Conservation (phyloP, 1,140 invertebrate species). For the Pinna nobilis region DNA sequence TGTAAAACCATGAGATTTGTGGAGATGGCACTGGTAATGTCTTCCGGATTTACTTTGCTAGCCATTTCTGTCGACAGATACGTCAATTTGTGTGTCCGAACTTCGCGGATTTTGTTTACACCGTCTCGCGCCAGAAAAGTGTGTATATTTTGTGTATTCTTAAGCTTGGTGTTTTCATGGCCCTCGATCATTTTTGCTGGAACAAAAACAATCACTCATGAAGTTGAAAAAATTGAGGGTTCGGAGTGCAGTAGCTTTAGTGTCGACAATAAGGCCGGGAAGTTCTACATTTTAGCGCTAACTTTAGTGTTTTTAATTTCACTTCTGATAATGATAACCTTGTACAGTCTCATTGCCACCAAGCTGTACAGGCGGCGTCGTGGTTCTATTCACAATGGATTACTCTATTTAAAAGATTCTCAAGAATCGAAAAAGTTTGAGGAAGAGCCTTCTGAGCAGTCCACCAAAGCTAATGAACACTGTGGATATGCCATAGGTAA, state of each 20-base stretch:
- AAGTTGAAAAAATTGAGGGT: constrained; percentile 9
- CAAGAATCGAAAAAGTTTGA: constrained; percentile 27
- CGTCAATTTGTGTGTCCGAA: constrained; percentile 51
- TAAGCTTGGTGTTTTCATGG: constrained; percentile 32
- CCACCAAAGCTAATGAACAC: constrained; percentile 31
- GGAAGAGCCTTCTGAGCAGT: not conserved
- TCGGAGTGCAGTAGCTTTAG: constrained; percentile 27
- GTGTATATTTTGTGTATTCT: constrained; percentile 35
- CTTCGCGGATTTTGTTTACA: constrained; percentile 45
- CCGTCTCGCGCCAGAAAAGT: constrained; percentile 46
- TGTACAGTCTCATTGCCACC: constrained; percentile 47
- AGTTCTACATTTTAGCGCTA: constrained; percentile 40
- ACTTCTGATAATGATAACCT: constrained; percentile 45
- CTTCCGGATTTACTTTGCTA: constrained; percentile 59
- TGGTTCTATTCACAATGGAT: constrained; percentile 19
- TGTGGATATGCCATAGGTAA: constrained; percentile 39
- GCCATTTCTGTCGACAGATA: constrained; percentile 62
- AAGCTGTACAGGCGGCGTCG: constrained; percentile 36
- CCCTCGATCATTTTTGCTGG: constrained; percentile 46
- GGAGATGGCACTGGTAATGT: constrained; percentile 47
- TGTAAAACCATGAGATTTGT: constrained; percentile 59
- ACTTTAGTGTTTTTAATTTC: constrained; percentile 41
- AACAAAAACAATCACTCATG: constrained; percentile 19
- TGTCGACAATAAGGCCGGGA: constrained; percentile 26
- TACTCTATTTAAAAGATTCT: constrained; percentile 14